Percentiles rank a stretch among this genome's conserved stretches.
phyloP scores from a whole-genome alignment of 2,113 vertebrate species.

The Leucoraja erinaceus region DNA sequence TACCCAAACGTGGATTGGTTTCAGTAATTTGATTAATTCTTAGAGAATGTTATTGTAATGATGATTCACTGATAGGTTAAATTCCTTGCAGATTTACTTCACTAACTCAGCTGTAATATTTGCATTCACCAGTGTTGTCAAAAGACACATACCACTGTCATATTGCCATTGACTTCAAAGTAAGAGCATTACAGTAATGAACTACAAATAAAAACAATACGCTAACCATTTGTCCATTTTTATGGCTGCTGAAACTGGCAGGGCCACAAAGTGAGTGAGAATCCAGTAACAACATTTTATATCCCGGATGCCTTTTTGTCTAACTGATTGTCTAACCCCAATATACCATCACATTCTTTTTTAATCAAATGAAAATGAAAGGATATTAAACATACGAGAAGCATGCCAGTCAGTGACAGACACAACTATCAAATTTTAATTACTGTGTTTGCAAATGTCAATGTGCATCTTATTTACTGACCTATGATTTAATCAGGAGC shows the following conservation, averaged over 20 bases:
- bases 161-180: background rate
- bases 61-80: background rate
- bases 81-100: background rate
- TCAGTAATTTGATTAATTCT: background rate
- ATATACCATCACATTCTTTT: background rate
- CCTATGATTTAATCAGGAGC: background rate
- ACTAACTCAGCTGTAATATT: background rate
- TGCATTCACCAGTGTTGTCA: background rate
- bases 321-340: background rate
- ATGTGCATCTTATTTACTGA: background rate
- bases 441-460: constrained; percentile 4
- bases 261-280: background rate
- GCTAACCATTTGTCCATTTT: background rate
- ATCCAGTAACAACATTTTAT: background rate
- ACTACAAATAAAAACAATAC: background rate
- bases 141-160: background rate
- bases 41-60: background rate
- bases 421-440: background rate
- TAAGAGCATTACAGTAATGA: background rate
- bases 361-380: background rate
- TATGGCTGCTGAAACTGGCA: background rate
- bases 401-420: background rate
- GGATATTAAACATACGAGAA: background rate
- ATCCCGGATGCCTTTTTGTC: too few species aligned
- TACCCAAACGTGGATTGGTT: background rate